Conservation (phyloP, 2,797 vertebrate species). For the Girardinus metallicus region DNA sequence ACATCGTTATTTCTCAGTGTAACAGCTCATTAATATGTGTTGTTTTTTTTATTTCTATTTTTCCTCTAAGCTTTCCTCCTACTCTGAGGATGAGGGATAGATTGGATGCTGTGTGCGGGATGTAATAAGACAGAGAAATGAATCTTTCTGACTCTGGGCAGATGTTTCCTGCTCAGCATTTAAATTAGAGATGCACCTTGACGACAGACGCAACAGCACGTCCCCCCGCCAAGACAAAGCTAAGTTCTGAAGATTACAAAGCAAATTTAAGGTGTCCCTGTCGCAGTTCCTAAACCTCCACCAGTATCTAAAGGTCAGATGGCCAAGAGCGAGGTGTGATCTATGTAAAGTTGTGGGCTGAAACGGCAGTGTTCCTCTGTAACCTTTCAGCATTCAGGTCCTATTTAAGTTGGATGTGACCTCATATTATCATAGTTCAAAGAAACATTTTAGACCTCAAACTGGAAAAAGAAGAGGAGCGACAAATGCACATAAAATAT, state of each 20-base stretch:
- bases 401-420: constrained; percentile 51
- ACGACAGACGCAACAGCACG: constrained; percentile 5
- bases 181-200: constrained; percentile 63
- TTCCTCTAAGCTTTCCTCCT: constrained; percentile 53
- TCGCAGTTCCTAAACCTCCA: constrained; percentile 35
- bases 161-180: constrained; percentile 72
- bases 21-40: constrained; percentile 89
- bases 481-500: constrained; percentile 18
- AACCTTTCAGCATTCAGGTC: constrained; percentile 64
- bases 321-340: constrained; percentile 67
- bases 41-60: constrained; percentile 72
- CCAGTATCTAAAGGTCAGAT: constrained; percentile 68
- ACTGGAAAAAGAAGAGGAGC: constrained; percentile 22
- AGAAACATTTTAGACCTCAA: constrained; percentile 12
- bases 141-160: constrained; percentile 79
- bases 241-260: constrained; percentile 44
- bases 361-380: constrained; percentile 47
- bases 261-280: constrained; percentile 31
- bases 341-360: constrained; percentile 59
- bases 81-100: constrained; percentile 68
- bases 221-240: constrained; percentile 26
- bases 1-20: constrained; percentile 82
- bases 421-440: constrained; percentile 31
- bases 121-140: constrained; percentile 82
- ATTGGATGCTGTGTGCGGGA: constrained; percentile 62